Conservation (phyloP, 2,888 invertebrate species). For the Dendrolimus houi region DNA sequence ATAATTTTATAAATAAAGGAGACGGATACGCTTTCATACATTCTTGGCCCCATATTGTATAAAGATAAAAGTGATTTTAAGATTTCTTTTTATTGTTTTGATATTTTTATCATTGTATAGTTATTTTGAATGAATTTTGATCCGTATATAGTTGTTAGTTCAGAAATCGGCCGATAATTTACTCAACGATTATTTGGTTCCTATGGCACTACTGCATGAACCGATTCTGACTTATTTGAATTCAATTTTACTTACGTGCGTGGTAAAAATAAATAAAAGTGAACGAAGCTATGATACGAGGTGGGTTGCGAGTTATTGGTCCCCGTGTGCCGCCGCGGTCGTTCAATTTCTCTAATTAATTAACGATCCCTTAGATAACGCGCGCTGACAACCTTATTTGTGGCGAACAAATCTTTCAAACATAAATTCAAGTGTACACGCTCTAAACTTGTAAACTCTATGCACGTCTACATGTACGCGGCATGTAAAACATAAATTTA, state of each 20-base stretch:
- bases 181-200: too few species aligned
- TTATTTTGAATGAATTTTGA: too few species aligned
- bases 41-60: too few species aligned
- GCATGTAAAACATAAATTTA: slow-evolving; percentile 51
- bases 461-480: slow-evolving; percentile 52
- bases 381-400: slow-evolving; percentile 75
- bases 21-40: too few species aligned
- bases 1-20: too few species aligned
- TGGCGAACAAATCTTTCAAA: slow-evolving; percentile 73
- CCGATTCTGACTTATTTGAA: slow-evolving; percentile 50
- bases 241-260: slow-evolving; percentile 73
- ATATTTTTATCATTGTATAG: too few species aligned
- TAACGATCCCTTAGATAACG: slow-evolving; percentile 74
- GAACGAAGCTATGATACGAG: slow-evolving; percentile 70
- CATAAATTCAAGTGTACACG: slow-evolving; percentile 73
- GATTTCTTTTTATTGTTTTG: too few species aligned
- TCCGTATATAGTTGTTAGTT: too few species aligned
- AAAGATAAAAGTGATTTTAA: too few species aligned
- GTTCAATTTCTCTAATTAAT: slow-evolving; percentile 77
- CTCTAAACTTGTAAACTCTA: slow-evolving; percentile 69
- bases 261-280: slow-evolving; percentile 71
- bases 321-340: slow-evolving; percentile 65
- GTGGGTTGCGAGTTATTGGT: slow-evolving; percentile 73
- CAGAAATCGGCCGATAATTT: too few species aligned
- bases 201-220: slow-evolving; percentile 25